These are phyloP conservation scores for Labrus mixtus DNA, from an alignment of 2,113 vertebrate genomes.

Conservation along the genomic window DNA sequence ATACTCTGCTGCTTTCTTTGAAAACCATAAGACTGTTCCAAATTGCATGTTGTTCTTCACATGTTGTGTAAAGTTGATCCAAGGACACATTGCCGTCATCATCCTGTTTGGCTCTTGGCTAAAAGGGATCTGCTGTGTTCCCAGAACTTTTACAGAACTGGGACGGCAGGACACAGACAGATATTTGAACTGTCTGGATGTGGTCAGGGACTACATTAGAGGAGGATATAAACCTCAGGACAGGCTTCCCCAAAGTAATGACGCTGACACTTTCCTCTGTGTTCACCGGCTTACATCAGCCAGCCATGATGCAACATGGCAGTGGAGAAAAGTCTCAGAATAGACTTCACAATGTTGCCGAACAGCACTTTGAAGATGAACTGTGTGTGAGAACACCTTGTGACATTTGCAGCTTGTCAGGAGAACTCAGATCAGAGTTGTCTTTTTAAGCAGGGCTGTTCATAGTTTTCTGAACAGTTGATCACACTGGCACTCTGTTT, in stretches of 20 bases:
- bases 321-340: constrained; percentile 35
- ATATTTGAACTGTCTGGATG: constrained; percentile 49
- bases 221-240: constrained; percentile 29
- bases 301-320: constrained; percentile 65
- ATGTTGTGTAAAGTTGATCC: constrained; percentile 3
- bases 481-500: constrained; percentile 24
- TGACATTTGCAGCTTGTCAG: constrained; percentile 55
- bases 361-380: constrained; percentile 50
- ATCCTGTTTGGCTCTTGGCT: constrained; percentile 15
- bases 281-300: constrained; percentile 67
- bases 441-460: constrained; percentile 12
- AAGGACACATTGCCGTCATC: constrained; percentile 23
- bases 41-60: constrained; percentile 11
- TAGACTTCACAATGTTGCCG: constrained; percentile 31
- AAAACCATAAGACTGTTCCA: constrained; percentile 18
- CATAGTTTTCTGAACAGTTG: constrained; percentile 1
- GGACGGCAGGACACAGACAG: constrained; percentile 29
- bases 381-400: constrained; percentile 31
- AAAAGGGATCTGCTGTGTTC: neutral
- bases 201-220: constrained; percentile 26
- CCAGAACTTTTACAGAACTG: neutral
- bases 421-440: constrained; percentile 10
- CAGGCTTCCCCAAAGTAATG: constrained; percentile 45
- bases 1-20: constrained; percentile 16
- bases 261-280: constrained; percentile 51